Evolutionary conservation across 2,113 vertebrate genomes (phyloP).

Genomic region (Galbula dea): DNA sequence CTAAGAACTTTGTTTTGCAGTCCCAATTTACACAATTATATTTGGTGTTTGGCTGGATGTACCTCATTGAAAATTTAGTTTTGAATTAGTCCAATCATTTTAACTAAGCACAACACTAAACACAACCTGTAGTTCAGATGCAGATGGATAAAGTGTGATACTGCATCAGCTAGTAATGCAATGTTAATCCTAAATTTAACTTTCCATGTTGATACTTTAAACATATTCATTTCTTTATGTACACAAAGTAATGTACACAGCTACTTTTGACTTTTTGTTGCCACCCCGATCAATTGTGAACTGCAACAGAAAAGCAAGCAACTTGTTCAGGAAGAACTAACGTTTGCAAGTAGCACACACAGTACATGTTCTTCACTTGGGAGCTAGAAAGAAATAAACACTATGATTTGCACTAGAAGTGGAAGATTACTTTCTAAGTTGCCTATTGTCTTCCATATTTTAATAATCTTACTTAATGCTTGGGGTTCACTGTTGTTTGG

Average conservation of each 20-base stretch:
- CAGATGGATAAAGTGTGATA: background rate
- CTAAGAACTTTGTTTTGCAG: background rate
- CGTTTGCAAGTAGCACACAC: background rate
- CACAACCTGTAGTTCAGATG: background rate
- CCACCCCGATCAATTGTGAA: background rate
- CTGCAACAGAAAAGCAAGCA: background rate
- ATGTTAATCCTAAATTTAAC: background rate
- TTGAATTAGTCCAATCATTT: conserved; percentile 31
- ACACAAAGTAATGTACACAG: background rate
- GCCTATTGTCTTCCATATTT: background rate
- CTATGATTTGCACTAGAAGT: background rate
- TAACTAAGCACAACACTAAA: conserved; percentile 6
- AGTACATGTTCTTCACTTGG: background rate
- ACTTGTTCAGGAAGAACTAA: background rate
- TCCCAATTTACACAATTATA: conserved; percentile 10
- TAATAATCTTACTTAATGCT: background rate
- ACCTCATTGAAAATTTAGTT: conserved; percentile 25
- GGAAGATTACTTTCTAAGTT: background rate
- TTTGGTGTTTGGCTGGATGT: conserved; percentile 13
- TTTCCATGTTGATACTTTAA: background rate
- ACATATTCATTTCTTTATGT: background rate
- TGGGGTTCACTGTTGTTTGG: background rate
- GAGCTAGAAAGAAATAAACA: background rate
- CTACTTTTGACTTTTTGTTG: background rate
- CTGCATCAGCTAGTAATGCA: background rate